These are phyloP conservation scores for Campoplex nolae DNA, from an alignment of 2,888 invertebrate species.

Conservation along the genomic window DNA sequence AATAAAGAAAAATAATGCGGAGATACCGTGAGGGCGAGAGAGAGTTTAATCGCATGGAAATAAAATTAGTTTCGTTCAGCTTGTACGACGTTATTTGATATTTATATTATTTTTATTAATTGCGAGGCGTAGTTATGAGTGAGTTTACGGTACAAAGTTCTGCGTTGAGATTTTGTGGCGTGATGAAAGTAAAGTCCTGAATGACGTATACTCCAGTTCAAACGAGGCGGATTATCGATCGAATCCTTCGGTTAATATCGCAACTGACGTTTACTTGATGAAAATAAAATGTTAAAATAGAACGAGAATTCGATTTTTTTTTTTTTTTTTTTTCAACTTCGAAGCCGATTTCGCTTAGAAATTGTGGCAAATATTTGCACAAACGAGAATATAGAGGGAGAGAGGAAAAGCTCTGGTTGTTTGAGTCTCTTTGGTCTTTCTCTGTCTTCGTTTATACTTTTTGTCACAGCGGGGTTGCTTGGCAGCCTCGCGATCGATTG, in stretches of 20 bases:
- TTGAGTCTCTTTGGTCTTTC: constrained; percentile 15
- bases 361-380: not conserved
- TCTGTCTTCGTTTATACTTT: constrained; percentile 11
- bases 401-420: constrained; percentile 23
- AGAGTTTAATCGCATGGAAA: not conserved
- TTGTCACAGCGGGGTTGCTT: constrained; percentile 32
- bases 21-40: not conserved
- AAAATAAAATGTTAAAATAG: not conserved
- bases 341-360: not conserved
- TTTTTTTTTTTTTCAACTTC: too few relatives aligned
- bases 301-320: not conserved
- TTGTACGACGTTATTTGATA: not conserved
- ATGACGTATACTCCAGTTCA: not conserved
- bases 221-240: constrained; percentile 14
- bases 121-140: constrained; percentile 1
- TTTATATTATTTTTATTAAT: too few relatives aligned
- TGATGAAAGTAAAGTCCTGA: constrained; percentile 21
- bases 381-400: constrained; percentile 25
- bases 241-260: not conserved
- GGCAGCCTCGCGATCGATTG: constrained; percentile 57
- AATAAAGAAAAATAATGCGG: not conserved
- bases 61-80: not conserved
- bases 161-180: constrained; percentile 16
- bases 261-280: constrained; percentile 3
- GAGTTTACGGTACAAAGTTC: not conserved